phyloP scores from a whole-genome alignment of 2,797 vertebrate species.

The Hybognathus amarus region DNA sequence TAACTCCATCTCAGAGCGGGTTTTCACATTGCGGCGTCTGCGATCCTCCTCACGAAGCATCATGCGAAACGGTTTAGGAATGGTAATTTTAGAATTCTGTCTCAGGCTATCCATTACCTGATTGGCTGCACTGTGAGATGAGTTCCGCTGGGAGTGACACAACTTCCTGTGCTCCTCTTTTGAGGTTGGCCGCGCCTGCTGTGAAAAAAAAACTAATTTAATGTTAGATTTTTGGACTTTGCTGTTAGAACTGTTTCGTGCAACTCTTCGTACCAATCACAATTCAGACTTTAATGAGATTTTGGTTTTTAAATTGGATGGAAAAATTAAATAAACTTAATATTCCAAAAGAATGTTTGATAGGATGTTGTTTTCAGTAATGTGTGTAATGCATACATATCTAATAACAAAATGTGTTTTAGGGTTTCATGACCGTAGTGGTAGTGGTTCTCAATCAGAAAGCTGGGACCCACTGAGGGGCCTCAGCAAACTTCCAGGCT shows the following conservation, averaged over 20 bases:
- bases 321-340: not conserved
- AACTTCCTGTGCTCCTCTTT: not conserved
- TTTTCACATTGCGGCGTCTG: slow-evolving; percentile 77
- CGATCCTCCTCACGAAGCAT: slow-evolving; percentile 86
- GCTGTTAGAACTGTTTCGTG: not conserved
- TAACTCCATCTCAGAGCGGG: slow-evolving; percentile 80
- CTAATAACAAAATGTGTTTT: not conserved
- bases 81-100: slow-evolving; percentile 78
- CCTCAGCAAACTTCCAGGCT: not conserved
- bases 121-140: slow-evolving; percentile 14
- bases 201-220: not conserved
- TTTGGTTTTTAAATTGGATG: not conserved
- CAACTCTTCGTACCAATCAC: not conserved
- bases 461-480: not conserved
- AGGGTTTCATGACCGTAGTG: not conserved
- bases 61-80: slow-evolving; percentile 91
- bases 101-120: slow-evolving; percentile 56
- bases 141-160: slow-evolving; percentile 6
- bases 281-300: not conserved
- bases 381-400: not conserved
- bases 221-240: not conserved
- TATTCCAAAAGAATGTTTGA: not conserved
- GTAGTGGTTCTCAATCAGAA: not conserved
- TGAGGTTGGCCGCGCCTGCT: not conserved
- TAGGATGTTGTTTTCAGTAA: not conserved